A percentile compares a stretch with the other conserved stretches of the same genome.
Conservation (phyloP, 53 echinoderm and acorn worm species). For the Echinometra lucunter region DNA sequence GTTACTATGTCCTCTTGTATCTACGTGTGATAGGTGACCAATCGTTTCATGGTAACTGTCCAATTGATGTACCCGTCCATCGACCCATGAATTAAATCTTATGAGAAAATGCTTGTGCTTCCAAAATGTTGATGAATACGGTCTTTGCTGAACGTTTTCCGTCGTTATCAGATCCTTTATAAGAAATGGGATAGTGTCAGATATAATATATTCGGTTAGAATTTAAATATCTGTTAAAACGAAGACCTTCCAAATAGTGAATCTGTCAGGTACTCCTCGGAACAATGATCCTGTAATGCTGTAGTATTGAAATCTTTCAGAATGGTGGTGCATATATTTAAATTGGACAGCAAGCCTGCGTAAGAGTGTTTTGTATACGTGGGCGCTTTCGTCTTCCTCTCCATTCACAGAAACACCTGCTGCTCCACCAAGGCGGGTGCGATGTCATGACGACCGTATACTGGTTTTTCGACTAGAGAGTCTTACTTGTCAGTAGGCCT, state of each 20-base stretch:
- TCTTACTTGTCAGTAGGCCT: not conserved
- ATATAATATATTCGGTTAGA: too few relatives aligned
- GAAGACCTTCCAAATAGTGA: too few relatives aligned
- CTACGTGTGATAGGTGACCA: not conserved
- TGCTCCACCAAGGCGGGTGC: not conserved
- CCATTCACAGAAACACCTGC: conserved; percentile 23
- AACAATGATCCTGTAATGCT: not conserved
- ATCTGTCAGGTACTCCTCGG: not conserved
- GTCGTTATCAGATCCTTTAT: not conserved
- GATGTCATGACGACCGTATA: not conserved
- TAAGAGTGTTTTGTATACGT: not conserved
- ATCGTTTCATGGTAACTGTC: not conserved
- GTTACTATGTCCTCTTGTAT: not conserved
- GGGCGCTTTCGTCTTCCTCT: not conserved
- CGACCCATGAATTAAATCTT: not conserved
- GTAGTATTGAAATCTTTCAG: not conserved
- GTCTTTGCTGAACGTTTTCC: not conserved
- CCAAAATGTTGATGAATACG: not conserved
- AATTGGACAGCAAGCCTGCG: not conserved
- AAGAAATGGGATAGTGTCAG: too few relatives aligned
- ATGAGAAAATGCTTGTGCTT: not conserved
- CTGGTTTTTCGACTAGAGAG: not conserved
- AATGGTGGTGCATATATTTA: not conserved
- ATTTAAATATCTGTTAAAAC: too few relatives aligned
- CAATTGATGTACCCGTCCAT: not conserved